Evolutionary conservation across 1,140 invertebrate genomes (phyloP).

Genomic region (Asobara japonica): DNA sequence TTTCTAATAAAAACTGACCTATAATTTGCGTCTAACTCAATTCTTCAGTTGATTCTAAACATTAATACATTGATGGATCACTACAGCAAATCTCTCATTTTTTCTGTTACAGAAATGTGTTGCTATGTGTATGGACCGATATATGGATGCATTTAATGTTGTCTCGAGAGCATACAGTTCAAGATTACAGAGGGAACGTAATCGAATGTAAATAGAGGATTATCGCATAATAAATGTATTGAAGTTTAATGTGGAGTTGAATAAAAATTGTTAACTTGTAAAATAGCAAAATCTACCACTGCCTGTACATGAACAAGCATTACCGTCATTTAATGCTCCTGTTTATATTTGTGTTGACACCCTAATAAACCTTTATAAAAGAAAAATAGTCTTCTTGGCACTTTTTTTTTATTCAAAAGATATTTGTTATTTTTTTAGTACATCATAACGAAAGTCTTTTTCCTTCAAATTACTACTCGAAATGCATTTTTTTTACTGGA

Average conservation of each 20-base stretch:
- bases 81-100: too few species aligned
- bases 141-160: constrained; percentile 95
- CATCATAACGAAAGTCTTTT: too few species aligned
- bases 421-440: too few species aligned
- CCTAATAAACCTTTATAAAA: too few species aligned
- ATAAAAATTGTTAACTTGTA: not conserved
- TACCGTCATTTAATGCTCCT: not conserved
- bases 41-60: constrained; percentile 30
- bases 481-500: too few species aligned
- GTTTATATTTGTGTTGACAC: not conserved
- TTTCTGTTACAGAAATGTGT: constrained; percentile 87
- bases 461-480: too few species aligned
- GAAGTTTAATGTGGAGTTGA: not conserved
- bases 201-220: constrained; percentile 57
- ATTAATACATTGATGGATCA: not conserved
- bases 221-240: not conserved
- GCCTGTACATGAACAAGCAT: not conserved
- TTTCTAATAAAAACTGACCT: too few species aligned
- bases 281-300: not conserved
- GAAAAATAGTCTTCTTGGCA: too few species aligned
- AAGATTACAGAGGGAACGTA: constrained; percentile 81
- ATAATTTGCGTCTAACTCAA: constrained; percentile 13
- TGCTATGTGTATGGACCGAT: constrained; percentile 97
- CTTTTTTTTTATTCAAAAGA: too few species aligned
- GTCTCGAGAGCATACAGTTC: constrained; percentile 86